A percentile compares a stretch with the other conserved stretches of the same genome.
phyloP scores from a whole-genome alignment of 1,140 invertebrate species.

The Cepaea nemoralis region DNA sequence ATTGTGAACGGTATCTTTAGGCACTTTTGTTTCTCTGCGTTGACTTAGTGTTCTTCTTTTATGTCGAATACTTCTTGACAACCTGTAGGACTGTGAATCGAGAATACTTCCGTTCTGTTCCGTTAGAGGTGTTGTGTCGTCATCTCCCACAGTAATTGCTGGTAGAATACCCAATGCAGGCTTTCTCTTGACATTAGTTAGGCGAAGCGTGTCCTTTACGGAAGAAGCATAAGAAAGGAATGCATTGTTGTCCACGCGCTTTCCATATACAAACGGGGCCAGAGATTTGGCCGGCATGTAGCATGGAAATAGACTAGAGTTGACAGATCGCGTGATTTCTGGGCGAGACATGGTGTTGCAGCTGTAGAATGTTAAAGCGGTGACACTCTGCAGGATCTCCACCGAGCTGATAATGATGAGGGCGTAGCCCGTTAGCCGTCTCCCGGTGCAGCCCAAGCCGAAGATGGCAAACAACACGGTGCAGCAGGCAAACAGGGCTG shows the following conservation, averaged over 20 bases:
- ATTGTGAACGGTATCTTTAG: not conserved
- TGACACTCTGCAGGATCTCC: slow-evolving; percentile 35
- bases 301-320: slow-evolving; percentile 16
- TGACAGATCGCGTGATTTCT: slow-evolving; percentile 2
- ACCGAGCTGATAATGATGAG: slow-evolving; percentile 40
- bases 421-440: slow-evolving; percentile 37
- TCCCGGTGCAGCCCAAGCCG: slow-evolving; percentile 49
- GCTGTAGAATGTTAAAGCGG: slow-evolving; percentile 32
- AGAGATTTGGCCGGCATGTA: not conserved
- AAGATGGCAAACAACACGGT: slow-evolving; percentile 44
- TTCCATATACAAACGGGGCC: not conserved
- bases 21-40: not conserved
- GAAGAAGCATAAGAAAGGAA: not conserved
- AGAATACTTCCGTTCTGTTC: not conserved
- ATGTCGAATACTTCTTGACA: not conserved
- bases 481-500: slow-evolving; percentile 45
- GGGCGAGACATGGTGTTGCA: not conserved
- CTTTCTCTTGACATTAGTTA: no score
- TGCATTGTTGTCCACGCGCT: not conserved
- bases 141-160: no score
- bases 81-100: not conserved
- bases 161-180: no score
- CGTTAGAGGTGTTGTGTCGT: no score
- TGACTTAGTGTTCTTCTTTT: not conserved
- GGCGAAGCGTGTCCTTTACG: not conserved